Evolutionary conservation across 2,888 invertebrate genomes (phyloP), one percentile per base, ranked within the genome.

Genomic region (Thalpophila matura): DNA sequence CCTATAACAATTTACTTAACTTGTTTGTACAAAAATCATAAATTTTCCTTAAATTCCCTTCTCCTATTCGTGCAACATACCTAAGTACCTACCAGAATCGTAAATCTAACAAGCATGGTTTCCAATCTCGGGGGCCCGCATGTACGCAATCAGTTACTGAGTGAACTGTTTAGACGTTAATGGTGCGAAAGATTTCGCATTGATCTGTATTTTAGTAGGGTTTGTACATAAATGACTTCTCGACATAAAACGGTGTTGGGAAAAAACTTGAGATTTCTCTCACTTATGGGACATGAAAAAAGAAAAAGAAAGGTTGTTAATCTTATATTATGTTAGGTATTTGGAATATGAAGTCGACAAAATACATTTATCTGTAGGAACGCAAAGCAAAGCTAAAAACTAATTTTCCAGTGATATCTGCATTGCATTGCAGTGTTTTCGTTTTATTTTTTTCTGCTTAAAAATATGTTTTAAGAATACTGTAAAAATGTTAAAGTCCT

Each of bases 111-210:
- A n/a, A n/a, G 14, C 47, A 43, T 46, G 33, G 46, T 35, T 51
- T 38, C 49, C 24, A 35, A 74, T 51, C 51, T 50, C 37, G 10
- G 10, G n/a, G 4, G 18, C 74, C 68, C 70, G 70, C 74, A 74
- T 74, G 12, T 35, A 16, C 10, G 55, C 14, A 59, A 67, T 74
- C 38, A 74, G 55, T 55, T 31, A 27, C 46, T 6, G 9, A 27
- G 42, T 6, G 9, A 43, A 31, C 22, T 26, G 14, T 58, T 49
- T 33, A 20, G 47, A 18, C 37, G 27, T 20, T 47, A 55, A 70
- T 66, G 33, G 37, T 24, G 49, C 50, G 40, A 37, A 67, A 37
- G 49, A 54, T 51, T 59, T 29, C 74, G 26, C 20, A 51, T 57
- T 51, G 16, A 47, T 38, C 40, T 56, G 18, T 72, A 27, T 26